A percentile compares a stretch with the other conserved stretches of the same genome.
phyloP scores from a whole-genome alignment of 2,888 invertebrate species.

The Salpingus planirostris region DNA sequence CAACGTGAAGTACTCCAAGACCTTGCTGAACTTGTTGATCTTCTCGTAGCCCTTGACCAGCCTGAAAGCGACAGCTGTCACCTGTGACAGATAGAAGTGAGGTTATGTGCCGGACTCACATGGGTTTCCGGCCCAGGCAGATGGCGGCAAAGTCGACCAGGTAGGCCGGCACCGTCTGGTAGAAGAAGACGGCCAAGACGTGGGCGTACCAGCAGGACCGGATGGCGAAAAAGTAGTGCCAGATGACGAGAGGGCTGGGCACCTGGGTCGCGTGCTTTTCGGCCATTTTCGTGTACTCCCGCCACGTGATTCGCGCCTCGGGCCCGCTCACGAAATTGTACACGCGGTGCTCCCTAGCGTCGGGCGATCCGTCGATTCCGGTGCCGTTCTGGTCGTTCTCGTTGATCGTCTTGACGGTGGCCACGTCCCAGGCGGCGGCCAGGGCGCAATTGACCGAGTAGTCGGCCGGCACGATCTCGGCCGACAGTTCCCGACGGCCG shows the following conservation, averaged over 20 bases:
- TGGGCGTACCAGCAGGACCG: conserved; percentile 50
- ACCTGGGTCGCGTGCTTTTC: conserved; percentile 47
- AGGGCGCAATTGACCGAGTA: conserved; percentile 20
- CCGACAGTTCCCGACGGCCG: conserved; percentile 44
- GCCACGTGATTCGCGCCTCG: conserved; percentile 76
- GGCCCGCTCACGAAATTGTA: conserved; percentile 82
- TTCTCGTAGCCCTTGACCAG: conserved; percentile 20
- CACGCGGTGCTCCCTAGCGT: conserved; percentile 48
- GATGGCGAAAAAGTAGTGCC: conserved; percentile 55
- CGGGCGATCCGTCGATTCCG: conserved; percentile 21
- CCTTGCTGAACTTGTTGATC: conserved; percentile 15
- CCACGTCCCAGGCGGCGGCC: conserved; percentile 26
- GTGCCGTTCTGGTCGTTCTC: conserved; percentile 23
- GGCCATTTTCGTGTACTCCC: conserved; percentile 48
- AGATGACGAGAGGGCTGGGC: conserved; percentile 51
- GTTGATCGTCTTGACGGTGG: conserved; percentile 24
- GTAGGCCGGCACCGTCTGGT: conserved; percentile 56
- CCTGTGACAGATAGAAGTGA: neutral
- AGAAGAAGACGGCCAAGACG: conserved; percentile 48
- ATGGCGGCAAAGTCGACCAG: conserved; percentile 48
- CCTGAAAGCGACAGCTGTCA: conserved; percentile 9
- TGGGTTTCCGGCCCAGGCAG: conserved; percentile 53
- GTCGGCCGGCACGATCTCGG: conserved; percentile 59
- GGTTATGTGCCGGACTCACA: conserved; percentile 40
- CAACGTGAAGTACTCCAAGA: conserved; percentile 57